Evolutionary conservation across 1,140 invertebrate genomes (phyloP).

Genomic region (Drosophila pectinifera): DNA sequence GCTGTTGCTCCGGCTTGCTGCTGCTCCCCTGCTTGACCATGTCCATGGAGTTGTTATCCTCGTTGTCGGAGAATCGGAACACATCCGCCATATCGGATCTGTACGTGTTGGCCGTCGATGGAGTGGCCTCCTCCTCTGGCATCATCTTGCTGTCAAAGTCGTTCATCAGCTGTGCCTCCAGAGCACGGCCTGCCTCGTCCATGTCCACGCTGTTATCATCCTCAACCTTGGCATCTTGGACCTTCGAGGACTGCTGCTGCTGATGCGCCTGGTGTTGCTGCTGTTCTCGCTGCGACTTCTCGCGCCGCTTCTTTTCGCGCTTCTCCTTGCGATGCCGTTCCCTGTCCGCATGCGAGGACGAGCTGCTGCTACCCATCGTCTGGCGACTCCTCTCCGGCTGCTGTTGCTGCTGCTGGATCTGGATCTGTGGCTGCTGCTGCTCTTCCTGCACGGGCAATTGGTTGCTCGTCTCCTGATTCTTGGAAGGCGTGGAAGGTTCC

Average conservation of each 20-base stretch:
- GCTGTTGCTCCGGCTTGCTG: conserved; percentile 31
- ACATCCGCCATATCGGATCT: conserved; percentile 84
- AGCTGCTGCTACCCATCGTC: conserved; percentile 17
- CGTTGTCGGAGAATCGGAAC: conserved; percentile 86
- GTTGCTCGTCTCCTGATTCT: conserved; percentile 23
- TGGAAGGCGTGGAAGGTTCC: conserved; percentile 63
- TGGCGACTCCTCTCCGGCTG: conserved; percentile 45
- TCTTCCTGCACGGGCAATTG: conserved; percentile 34
- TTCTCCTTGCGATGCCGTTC: conserved; percentile 86
- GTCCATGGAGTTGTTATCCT: conserved; percentile 80
- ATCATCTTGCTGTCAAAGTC: conserved; percentile 85
- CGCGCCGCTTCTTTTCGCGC: conserved; percentile 90
- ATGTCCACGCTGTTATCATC: conserved; percentile 92
- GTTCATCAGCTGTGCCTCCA: conserved; percentile 91
- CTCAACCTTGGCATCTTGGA: conserved; percentile 84
- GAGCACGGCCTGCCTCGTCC: conserved; percentile 91
- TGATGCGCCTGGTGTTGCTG: conserved; percentile 66
- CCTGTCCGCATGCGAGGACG: conserved; percentile 58
- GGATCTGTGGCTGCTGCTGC: conserved; percentile 22
- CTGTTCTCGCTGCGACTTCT: conserved; percentile 77
- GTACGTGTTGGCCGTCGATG: conserved; percentile 78
- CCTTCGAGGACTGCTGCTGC: conserved; percentile 65
- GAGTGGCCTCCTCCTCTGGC: conserved; percentile 80
- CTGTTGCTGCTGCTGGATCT: conserved; percentile 20
- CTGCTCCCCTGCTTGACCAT: conserved; percentile 27